Percentiles rank a stretch among this genome's conserved stretches.
Evolutionary conservation across 2,888 invertebrate genomes (phyloP).

Genomic region (Lymantria dispar): DNA sequence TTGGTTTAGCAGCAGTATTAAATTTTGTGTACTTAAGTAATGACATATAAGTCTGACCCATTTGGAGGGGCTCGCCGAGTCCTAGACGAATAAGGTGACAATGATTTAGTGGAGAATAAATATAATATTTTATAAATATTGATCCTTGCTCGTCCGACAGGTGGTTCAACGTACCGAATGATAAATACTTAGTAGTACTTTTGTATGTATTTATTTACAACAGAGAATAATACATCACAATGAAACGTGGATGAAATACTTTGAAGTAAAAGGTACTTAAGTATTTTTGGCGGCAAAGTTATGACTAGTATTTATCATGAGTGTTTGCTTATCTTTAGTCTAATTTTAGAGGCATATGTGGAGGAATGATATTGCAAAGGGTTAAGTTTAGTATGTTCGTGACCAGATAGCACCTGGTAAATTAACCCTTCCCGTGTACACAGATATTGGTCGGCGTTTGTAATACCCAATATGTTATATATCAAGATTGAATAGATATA

Average conservation of each 20-base stretch:
- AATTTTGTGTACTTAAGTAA: conserved; percentile 46
- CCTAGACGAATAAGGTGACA: conserved; percentile 39
- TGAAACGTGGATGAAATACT: too few relatives aligned
- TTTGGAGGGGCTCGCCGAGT: conserved; percentile 37
- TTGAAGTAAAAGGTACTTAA: background rate
- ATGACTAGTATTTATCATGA: too few relatives aligned
- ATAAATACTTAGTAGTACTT: background rate
- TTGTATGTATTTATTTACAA: background rate
- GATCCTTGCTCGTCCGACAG: conserved; percentile 25
- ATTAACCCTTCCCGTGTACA: too few relatives aligned
- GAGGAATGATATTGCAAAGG: too few relatives aligned
- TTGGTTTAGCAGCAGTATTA: conserved; percentile 40
- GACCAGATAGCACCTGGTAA: too few relatives aligned
- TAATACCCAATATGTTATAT: too few relatives aligned
- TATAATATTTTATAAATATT: conserved; percentile 25
- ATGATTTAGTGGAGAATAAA: conserved; percentile 33
- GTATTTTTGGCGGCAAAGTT: conserved; percentile 5
- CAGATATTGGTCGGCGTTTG: too few relatives aligned
- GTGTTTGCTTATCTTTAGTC: too few relatives aligned
- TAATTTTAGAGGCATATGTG: too few relatives aligned
- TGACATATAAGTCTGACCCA: conserved; percentile 50
- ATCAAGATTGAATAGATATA: too few relatives aligned
- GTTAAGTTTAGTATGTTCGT: too few relatives aligned
- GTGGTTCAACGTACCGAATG: conserved; percentile 19
- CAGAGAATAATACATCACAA: too few relatives aligned